A percentile compares a stretch with the other conserved stretches of the same genome.
These are phyloP conservation scores for Drosophila multiciliata DNA, from an alignment of 2,888 invertebrate genomes.

Conservation along the genomic window DNA sequence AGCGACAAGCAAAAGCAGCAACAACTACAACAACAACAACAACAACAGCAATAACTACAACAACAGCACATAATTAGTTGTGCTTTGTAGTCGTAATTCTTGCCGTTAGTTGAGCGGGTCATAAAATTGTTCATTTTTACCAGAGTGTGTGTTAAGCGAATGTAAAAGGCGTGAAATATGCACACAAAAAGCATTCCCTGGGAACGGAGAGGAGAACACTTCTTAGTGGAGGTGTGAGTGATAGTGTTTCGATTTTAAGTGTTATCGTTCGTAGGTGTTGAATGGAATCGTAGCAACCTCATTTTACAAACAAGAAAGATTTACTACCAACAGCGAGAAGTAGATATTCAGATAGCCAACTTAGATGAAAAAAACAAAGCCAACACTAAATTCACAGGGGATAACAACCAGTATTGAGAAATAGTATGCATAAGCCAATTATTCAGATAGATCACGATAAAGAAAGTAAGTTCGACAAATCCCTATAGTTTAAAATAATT, in stretches of 20 bases:
- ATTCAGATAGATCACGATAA: not conserved
- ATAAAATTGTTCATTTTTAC: slow-evolving; percentile 65
- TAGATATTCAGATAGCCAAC: slow-evolving; percentile 5
- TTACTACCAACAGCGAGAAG: not conserved
- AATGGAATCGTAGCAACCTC: slow-evolving; percentile 21
- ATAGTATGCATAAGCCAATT: not conserved
- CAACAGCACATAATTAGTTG: slow-evolving; percentile 75
- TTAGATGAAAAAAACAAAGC: not conserved
- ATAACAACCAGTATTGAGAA: no score
- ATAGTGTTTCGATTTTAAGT: slow-evolving; percentile 16
- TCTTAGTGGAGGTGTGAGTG: slow-evolving; percentile 11
- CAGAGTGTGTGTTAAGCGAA: slow-evolving; percentile 30
- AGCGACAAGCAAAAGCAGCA: slow-evolving; percentile 38
- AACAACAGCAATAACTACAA: slow-evolving; percentile 21
- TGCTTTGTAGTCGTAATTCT: slow-evolving; percentile 53
- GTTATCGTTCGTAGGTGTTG: slow-evolving; percentile 39
- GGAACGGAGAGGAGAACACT: not conserved
- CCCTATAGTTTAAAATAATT: not conserved
- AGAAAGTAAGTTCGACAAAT: not conserved
- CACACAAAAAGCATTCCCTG: slow-evolving; percentile 7
- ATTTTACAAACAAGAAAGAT: slow-evolving; percentile 6
- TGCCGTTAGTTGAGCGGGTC: slow-evolving; percentile 62
- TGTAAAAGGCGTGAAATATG: slow-evolving; percentile 46
- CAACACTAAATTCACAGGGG: not conserved
- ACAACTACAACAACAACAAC: slow-evolving; percentile 35